Percentiles rank a stretch among this genome's conserved stretches.
Evolutionary conservation across 2,113 vertebrate species (phyloP).

Genomic region (Oryzias javanicus): DNA sequence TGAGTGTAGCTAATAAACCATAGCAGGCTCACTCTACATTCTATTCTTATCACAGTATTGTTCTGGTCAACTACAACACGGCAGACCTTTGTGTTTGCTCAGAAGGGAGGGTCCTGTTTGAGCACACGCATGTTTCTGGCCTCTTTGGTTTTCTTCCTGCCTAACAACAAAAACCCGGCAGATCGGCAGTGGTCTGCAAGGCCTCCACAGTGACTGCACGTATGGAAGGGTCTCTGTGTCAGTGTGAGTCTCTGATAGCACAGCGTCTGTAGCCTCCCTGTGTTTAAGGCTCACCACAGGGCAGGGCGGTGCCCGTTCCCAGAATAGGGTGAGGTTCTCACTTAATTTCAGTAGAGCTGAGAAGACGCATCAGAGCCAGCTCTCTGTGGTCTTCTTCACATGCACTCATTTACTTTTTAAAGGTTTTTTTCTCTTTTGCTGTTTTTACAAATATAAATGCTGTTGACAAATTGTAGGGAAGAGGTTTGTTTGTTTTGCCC

Average conservation of each 20-base stretch:
- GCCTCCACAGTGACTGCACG: slow-evolving; percentile 3
- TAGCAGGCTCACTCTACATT: no score
- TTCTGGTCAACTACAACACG: neutral
- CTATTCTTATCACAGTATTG: neutral
- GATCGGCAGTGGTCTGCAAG: slow-evolving; percentile 11
- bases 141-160: slow-evolving; percentile 11
- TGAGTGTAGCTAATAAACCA: neutral
- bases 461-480: neutral
- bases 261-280: slow-evolving; percentile 37
- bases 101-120: slow-evolving; percentile 34
- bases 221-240: neutral
- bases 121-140: slow-evolving; percentile 14
- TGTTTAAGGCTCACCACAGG: slow-evolving; percentile 69
- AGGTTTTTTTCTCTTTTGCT: slow-evolving; percentile 14
- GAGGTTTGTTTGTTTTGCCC: neutral
- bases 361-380: slow-evolving; percentile 24
- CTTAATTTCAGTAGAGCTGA: slow-evolving; percentile 33
- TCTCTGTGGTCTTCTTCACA: slow-evolving; percentile 31
- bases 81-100: slow-evolving; percentile 17
- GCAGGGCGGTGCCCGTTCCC: slow-evolving; percentile 64
- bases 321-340: slow-evolving; percentile 66
- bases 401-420: slow-evolving; percentile 26
- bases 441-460: slow-evolving; percentile 18
- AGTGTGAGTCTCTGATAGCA: slow-evolving; percentile 1
- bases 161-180: slow-evolving; percentile 11